Evolutionary conservation across 2,888 invertebrate genomes (phyloP).

Genomic region (Lottia scabra): DNA sequence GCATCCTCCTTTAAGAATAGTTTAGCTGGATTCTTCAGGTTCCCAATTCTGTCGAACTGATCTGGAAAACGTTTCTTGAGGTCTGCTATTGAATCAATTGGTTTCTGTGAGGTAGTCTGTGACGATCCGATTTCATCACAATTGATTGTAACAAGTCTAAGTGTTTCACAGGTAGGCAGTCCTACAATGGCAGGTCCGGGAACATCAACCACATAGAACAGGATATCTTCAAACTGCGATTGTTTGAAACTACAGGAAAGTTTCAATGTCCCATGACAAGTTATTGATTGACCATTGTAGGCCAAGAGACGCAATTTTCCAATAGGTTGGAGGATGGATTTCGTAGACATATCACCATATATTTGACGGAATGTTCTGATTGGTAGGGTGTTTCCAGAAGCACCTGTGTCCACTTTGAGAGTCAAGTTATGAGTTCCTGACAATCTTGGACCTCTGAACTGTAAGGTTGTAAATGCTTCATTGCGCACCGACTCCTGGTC

Average conservation of each 20-base stretch:
- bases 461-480: constrained; percentile 9
- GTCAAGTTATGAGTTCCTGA: constrained; percentile 12
- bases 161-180: no score
- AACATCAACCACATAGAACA: no score
- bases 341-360: constrained; percentile 9
- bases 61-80: constrained; percentile 13
- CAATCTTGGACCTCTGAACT: constrained; percentile 1
- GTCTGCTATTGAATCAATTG: neutral
- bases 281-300: no score
- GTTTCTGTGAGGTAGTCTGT: no score
- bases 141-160: no score
- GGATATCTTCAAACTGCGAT: no score
- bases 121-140: no score
- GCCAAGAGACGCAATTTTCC: no score
- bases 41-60: constrained; percentile 23
- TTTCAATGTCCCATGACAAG: no score
- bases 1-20: constrained; percentile 7
- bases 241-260: no score
- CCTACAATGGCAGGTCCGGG: no score
- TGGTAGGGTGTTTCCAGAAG: constrained; percentile 24
- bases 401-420: constrained; percentile 28
- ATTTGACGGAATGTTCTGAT: constrained; percentile 20
- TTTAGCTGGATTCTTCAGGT: constrained; percentile 5
- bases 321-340: no score
- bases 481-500: neutral